Conservation (phyloP, 1,140 invertebrate species). For the Artemia franciscana region DNA sequence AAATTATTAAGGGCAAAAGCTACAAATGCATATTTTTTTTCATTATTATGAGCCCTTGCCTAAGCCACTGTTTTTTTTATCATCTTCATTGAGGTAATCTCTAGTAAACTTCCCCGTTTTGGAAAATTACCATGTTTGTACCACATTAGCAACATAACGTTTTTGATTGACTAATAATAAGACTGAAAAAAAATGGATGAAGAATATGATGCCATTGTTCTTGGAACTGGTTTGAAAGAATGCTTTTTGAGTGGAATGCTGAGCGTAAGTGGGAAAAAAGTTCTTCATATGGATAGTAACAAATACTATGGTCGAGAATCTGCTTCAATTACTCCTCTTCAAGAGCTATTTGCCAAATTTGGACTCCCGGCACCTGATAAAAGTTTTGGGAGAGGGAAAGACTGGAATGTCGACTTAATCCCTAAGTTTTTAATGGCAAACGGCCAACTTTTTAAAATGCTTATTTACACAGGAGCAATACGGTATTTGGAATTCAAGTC, state of each 20-base stretch:
- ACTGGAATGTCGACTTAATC: too few species aligned
- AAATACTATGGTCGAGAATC: slow-evolving; percentile 99
- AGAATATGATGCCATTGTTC: slow-evolving; percentile 95
- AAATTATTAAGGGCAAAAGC: too few species aligned
- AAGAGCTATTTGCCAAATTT: slow-evolving; percentile 78
- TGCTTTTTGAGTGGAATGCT: slow-evolving; percentile 98
- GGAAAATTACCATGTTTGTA: too few species aligned
- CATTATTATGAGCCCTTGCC: too few species aligned
- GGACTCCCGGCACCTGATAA: slow-evolving; percentile 57
- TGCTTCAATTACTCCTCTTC: slow-evolving; percentile 92
- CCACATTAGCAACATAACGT: too few species aligned
- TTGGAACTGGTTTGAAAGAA: slow-evolving; percentile 80
- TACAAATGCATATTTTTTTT: too few species aligned
- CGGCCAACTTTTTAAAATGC: too few species aligned
- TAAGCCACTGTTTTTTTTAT: too few species aligned
- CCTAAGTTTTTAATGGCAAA: too few species aligned
- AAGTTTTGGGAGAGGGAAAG: slow-evolving; percentile 49
- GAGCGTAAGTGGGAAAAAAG: slow-evolving; percentile 93
- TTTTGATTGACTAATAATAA: too few species aligned
- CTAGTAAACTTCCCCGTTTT: too few species aligned
- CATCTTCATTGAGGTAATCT: too few species aligned
- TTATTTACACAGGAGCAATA: slow-evolving; percentile 97
- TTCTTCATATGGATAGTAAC: slow-evolving; percentile 97
- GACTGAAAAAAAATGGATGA: slow-evolving; percentile 99
- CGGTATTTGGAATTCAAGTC: slow-evolving; percentile 98